Conservation (phyloP, 37 sponge, comb jelly and placozoan genomes). For the Tethya wilhelma region DNA sequence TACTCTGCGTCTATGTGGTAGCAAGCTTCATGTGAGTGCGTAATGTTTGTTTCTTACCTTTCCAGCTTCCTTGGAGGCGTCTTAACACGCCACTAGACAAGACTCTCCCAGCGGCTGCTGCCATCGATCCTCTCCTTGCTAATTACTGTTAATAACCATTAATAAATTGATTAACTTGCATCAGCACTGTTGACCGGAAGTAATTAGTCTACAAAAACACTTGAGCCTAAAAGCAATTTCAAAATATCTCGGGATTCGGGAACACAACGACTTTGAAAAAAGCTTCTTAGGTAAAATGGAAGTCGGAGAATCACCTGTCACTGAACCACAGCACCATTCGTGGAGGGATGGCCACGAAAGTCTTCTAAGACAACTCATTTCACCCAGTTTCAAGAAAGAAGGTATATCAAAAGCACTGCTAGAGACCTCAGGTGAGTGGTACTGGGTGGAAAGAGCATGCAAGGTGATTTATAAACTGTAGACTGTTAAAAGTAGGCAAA, state of each 20-base stretch:
- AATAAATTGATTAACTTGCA: no score
- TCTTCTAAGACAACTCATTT: not conserved
- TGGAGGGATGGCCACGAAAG: not conserved
- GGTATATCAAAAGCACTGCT: not conserved
- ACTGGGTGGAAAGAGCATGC: no score
- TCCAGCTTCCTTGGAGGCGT: slow-evolving; percentile 6
- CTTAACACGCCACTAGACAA: not conserved
- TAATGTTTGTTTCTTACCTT: not conserved
- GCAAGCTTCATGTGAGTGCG: not conserved
- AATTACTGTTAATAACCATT: no score
- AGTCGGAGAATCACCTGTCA: not conserved
- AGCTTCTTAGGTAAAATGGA: not conserved
- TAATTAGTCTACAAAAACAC: no score
- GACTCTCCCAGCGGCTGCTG: not conserved
- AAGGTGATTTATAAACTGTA: no score
- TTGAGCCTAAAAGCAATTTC: no score
- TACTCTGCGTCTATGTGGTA: no score
- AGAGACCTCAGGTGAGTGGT: not conserved
- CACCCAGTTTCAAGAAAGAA: not conserved
- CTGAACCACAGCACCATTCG: not conserved
- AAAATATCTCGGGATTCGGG: no score
- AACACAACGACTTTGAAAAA: not conserved
- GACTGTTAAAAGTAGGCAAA: no score
- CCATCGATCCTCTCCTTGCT: slow-evolving; percentile 10
- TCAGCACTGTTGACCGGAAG: no score